Conservation (phyloP, 2,797 vertebrate species). For the Benthosema pterotum region DNA sequence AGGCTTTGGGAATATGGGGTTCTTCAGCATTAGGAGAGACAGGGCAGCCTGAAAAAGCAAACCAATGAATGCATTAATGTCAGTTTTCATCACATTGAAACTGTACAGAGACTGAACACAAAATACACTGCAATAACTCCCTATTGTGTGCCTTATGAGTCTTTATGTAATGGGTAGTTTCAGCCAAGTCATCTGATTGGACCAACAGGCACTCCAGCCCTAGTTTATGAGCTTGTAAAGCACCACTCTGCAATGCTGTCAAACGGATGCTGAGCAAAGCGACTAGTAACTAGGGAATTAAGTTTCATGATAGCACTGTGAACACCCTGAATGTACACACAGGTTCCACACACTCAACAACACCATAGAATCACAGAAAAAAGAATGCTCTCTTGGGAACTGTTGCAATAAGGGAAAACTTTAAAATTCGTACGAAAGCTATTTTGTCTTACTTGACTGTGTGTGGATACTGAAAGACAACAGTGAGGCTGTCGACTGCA, state of each 20-base stretch:
- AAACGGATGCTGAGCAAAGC: not conserved
- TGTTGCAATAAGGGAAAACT: conserved; percentile 20
- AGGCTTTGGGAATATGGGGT: conserved; percentile 78
- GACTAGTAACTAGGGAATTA: conserved; percentile 13
- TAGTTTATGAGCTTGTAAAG: conserved; percentile 15
- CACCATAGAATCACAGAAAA: too few relatives aligned
- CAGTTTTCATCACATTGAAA: not conserved
- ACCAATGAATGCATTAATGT: not conserved
- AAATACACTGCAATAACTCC: not conserved
- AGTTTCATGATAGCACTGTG: not conserved
- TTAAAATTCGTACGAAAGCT: conserved; percentile 34
- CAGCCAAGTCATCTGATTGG: conserved; percentile 1
- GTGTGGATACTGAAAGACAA: conserved; percentile 29
- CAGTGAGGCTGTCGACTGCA: conserved; percentile 42
- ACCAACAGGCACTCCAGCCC: not conserved
- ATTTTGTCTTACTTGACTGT: conserved; percentile 25
- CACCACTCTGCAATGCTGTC: not conserved
- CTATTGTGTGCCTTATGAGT: conserved; percentile 22
- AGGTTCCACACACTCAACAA: too few relatives aligned
- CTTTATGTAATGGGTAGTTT: conserved; percentile 1
- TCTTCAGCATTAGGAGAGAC: conserved; percentile 87
- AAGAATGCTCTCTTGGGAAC: not conserved
- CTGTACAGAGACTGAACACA: not conserved
- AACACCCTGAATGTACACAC: too few relatives aligned
- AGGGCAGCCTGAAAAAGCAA: conserved; percentile 84